Percentiles rank a stretch among this genome's conserved stretches.
Conservation (phyloP, 1,140 invertebrate genomes). For the Euura lappo region DNA sequence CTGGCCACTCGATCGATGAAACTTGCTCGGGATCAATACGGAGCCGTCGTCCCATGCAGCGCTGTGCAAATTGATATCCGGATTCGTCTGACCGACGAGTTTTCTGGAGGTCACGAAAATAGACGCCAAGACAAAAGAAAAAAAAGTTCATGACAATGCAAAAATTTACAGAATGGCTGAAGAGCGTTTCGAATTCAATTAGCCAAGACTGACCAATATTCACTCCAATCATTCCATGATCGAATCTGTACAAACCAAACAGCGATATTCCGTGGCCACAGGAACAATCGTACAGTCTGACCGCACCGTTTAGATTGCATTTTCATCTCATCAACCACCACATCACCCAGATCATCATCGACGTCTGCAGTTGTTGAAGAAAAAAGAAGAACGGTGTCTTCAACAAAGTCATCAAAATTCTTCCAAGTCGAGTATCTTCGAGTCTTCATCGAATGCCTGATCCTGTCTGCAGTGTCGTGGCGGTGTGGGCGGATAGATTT, state of each 20-base stretch:
- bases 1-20: conserved; percentile 1
- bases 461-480: too few species aligned
- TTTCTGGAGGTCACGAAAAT: conserved; percentile 2
- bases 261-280: conserved; percentile 39
- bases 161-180: too few species aligned
- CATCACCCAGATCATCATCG: not conserved
- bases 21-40: not conserved
- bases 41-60: not conserved
- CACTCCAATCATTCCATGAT: too few species aligned
- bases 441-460: too few species aligned
- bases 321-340: conserved; percentile 40
- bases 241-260: conserved; percentile 33
- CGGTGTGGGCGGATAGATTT: too few species aligned
- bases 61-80: conserved; percentile 4
- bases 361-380: not conserved
- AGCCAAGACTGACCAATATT: too few species aligned
- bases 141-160: too few species aligned
- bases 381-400: not conserved
- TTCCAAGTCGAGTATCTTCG: too few species aligned
- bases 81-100: not conserved
- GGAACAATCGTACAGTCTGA: conserved; percentile 40
- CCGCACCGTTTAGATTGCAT: conserved; percentile 43
- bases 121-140: conserved; percentile 5
- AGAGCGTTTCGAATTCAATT: too few species aligned
- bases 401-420: too few species aligned